These are phyloP conservation scores for Phylloscopus trochiloides DNA, from an alignment of 2,113 vertebrate genomes.

Conservation along the genomic window DNA sequence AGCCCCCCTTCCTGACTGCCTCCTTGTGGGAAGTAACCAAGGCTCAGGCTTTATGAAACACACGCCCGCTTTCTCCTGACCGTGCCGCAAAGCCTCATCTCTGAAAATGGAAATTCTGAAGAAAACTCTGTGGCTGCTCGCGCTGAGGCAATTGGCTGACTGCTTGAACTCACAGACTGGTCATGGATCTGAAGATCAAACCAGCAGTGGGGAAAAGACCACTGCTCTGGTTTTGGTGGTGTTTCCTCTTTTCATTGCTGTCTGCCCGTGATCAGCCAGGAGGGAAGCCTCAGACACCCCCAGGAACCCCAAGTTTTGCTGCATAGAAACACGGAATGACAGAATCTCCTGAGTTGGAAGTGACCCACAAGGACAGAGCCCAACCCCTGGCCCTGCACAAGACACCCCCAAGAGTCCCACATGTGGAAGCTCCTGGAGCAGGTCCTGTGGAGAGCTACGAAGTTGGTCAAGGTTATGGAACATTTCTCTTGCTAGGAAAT, in stretches of 20 bases:
- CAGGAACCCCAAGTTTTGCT: neutral
- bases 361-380: neutral
- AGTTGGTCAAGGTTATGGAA: neutral
- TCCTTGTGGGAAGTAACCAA: neutral
- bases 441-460: neutral
- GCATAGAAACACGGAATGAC: neutral
- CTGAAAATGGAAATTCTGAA: neutral
- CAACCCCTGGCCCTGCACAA: neutral
- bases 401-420: neutral
- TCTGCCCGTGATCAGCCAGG: no score
- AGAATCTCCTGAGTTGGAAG: fast-evolving
- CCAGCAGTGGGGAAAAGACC: neutral
- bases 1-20: neutral
- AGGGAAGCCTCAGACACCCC: fast-evolving
- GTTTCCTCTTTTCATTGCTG: neutral
- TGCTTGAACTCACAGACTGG: fast-evolving
- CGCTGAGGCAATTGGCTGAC: neutral
- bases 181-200: neutral
- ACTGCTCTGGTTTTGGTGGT: neutral
- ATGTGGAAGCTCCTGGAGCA: neutral
- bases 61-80: fast-evolving
- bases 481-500: fast-evolving
- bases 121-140: fast-evolving
- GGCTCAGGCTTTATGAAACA: neutral
- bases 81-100: neutral